Conservation (phyloP, 2,888 invertebrate genomes). For the Sceliomorpha sp. region DNA sequence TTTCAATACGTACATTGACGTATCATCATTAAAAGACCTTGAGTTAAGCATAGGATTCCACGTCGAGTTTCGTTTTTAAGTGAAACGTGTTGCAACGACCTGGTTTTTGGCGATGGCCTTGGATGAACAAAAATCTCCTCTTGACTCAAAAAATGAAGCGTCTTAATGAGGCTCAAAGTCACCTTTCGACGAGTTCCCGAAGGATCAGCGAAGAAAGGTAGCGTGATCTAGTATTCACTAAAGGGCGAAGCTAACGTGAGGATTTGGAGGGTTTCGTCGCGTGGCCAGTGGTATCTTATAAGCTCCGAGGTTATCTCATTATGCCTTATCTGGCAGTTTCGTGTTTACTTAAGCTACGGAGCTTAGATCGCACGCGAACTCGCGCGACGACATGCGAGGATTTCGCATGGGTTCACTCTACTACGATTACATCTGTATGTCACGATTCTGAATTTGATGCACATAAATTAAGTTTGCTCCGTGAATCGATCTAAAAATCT, state of each 20-base stretch:
- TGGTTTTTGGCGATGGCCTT: constrained; percentile 7
- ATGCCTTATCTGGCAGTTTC: constrained; percentile 78
- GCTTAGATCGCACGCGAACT: constrained; percentile 77
- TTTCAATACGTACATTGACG: too few species aligned
- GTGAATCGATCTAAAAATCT: background rate
- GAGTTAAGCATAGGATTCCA: too few species aligned
- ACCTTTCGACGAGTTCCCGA: constrained; percentile 24
- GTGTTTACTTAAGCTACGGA: constrained; percentile 60
- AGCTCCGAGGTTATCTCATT: constrained; percentile 80
- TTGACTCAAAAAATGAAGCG: constrained; percentile 11
- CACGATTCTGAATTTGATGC: constrained; percentile 12
- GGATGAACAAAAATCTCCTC: constrained; percentile 26
- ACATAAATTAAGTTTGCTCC: constrained; percentile 8
- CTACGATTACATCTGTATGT: constrained; percentile 21
- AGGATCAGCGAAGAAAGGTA: constrained; percentile 37
- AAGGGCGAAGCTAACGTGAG: constrained; percentile 61
- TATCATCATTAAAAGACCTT: too few species aligned
- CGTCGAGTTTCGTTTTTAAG: too few species aligned
- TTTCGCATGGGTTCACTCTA: constrained; percentile 50
- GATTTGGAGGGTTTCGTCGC: constrained; percentile 81
- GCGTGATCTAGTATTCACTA: constrained; percentile 51
- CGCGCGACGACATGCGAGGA: constrained; percentile 56
- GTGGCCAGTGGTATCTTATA: constrained; percentile 79
- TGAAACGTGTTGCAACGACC: background rate
- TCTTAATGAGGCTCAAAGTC: constrained; percentile 2